Percentiles rank a stretch among this genome's conserved stretches.
Conservation (phyloP, 2,113 vertebrate species). For the Tamias sibiricus region DNA sequence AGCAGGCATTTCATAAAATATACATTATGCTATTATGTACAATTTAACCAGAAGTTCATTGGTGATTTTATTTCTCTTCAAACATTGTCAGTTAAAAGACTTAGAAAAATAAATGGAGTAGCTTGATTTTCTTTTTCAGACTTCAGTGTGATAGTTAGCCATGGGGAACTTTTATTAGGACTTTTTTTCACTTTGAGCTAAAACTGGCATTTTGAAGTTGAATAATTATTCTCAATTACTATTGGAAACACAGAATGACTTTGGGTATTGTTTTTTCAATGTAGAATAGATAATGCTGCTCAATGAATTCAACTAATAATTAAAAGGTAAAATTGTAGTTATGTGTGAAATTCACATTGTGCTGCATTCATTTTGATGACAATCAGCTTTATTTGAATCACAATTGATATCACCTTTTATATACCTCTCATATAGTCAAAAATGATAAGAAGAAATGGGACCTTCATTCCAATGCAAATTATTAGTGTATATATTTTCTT, state of each 20-base stretch:
- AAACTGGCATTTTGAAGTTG: not conserved
- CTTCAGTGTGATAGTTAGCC: not conserved
- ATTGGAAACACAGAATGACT: not conserved
- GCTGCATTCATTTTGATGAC: not conserved
- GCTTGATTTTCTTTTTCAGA: not conserved
- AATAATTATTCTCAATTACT: not conserved
- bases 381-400: not conserved
- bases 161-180: not conserved
- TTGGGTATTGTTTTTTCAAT: not conserved
- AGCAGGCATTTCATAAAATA: not conserved
- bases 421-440: too few species aligned
- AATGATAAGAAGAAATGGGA: not conserved
- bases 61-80: not conserved
- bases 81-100: not conserved
- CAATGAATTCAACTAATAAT: not conserved
- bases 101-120: not conserved
- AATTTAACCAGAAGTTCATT: not conserved
- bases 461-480: not conserved
- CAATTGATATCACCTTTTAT: not conserved
- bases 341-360: not conserved
- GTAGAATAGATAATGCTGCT: not conserved
- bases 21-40: not conserved
- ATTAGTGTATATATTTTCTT: not conserved
- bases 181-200: not conserved
- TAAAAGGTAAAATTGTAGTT: not conserved